Conservation (phyloP, 2,797 vertebrate species). For the Scolopax bukidnonensis region DNA sequence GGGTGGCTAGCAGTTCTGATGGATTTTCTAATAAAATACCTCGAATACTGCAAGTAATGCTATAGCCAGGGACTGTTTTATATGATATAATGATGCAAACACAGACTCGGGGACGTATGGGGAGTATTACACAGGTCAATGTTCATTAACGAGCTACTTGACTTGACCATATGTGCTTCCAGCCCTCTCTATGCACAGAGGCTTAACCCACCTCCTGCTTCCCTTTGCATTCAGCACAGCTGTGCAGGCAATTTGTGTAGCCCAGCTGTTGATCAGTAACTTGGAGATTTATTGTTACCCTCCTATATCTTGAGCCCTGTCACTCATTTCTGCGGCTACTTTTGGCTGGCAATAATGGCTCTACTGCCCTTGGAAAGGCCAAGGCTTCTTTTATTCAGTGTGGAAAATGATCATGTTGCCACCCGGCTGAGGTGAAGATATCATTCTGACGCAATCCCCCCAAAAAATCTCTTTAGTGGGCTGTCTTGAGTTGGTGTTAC, state of each 20-base stretch:
- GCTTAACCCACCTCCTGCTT: neutral
- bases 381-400: neutral
- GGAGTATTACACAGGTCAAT: neutral
- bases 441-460: neutral
- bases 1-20: neutral
- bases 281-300: neutral
- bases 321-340: neutral
- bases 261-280: neutral
- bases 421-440: neutral
- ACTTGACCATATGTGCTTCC: neutral
- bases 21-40: neutral
- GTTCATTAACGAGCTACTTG: neutral
- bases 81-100: neutral
- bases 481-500: neutral
- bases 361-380: neutral
- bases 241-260: neutral
- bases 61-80: neutral
- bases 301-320: neutral
- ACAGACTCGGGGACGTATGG: neutral
- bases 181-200: neutral
- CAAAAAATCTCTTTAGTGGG: neutral
- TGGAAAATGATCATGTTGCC: neutral
- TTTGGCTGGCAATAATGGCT: neutral
- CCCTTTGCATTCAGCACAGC: neutral
- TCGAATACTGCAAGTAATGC: neutral